Conservation (phyloP, 2,797 vertebrate genomes). For the Glyptemys insculpta region DNA sequence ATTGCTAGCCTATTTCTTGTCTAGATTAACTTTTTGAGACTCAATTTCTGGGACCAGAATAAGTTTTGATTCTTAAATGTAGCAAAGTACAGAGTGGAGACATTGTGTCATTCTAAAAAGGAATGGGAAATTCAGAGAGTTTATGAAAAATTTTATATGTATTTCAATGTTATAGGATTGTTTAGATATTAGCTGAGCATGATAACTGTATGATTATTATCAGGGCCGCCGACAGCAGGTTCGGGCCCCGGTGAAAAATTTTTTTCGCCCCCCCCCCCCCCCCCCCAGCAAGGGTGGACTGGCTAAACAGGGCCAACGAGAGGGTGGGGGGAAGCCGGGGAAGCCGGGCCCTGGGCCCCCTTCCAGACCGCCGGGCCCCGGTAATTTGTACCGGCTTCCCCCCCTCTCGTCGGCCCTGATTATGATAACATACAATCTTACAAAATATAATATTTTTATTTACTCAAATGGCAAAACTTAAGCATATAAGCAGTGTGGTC, state of each 20-base stretch:
- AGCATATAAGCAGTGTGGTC: background rate
- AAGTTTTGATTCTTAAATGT: background rate
- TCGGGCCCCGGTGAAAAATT: too few relatives aligned
- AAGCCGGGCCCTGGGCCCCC: too few relatives aligned
- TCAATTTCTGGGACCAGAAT: background rate
- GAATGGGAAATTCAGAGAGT: background rate
- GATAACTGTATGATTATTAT: too few relatives aligned
- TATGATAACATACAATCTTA: too few relatives aligned
- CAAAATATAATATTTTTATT: background rate
- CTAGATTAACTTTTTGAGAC: background rate
- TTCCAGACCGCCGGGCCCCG: too few relatives aligned
- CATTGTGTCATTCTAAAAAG: background rate
- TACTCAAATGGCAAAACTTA: background rate
- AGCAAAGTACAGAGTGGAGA: background rate
- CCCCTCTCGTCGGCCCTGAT: too few relatives aligned
- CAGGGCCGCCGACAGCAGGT: too few relatives aligned
- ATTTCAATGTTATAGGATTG: background rate
- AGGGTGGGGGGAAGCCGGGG: too few relatives aligned
- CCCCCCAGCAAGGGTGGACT: too few relatives aligned
- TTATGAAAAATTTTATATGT: background rate
- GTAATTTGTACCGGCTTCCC: too few relatives aligned
- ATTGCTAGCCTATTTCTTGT: background rate
- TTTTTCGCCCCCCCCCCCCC: too few relatives aligned
- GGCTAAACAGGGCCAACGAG: too few relatives aligned
- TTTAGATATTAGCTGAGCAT: background rate